phyloP scores from a whole-genome alignment of 2,888 invertebrate species.

The Hemithea aestivaria region DNA sequence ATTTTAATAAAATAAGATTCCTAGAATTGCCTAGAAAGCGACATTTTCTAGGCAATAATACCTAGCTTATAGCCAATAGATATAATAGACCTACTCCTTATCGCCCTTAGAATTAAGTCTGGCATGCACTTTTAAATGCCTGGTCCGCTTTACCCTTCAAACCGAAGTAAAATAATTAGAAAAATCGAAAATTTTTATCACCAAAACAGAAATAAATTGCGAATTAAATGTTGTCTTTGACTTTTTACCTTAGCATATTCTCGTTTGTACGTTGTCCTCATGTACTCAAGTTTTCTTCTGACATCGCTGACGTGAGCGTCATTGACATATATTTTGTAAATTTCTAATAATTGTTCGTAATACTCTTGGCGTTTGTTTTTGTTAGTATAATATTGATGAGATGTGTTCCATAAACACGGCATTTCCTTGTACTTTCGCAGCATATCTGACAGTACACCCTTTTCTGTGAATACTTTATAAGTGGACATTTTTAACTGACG shows the following conservation, averaged over 20 bases:
- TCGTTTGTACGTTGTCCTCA: conserved; percentile 32
- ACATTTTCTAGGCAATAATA: too few species aligned
- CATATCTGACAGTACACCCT: conserved; percentile 5
- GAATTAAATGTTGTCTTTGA: too few species aligned
- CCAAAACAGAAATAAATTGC: too few species aligned
- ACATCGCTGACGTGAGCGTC: conserved; percentile 8
- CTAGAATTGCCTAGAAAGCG: too few species aligned
- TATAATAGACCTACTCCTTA: too few species aligned
- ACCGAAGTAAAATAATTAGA: too few species aligned
- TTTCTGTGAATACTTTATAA: conserved; percentile 3
- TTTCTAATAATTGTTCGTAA: conserved; percentile 2
- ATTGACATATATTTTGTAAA: conserved; percentile 8
- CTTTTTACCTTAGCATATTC: conserved; percentile 31
- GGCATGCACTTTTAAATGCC: too few species aligned
- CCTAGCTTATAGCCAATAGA: too few species aligned
- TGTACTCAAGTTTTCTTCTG: conserved; percentile 34
- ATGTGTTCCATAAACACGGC: conserved; percentile 29
- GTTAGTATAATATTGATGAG: conserved; percentile 22
- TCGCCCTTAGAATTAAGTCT: too few species aligned
- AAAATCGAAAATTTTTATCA: too few species aligned
- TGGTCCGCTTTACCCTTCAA: too few species aligned
- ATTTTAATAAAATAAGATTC: too few species aligned
- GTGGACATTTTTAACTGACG: conserved; percentile 2
- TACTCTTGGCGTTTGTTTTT: conserved; percentile 11
- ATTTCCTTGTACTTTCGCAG: conserved; percentile 8